Evolutionary conservation across 2,113 vertebrate species (phyloP).

Genomic region (Dicrurus megarhynchus): DNA sequence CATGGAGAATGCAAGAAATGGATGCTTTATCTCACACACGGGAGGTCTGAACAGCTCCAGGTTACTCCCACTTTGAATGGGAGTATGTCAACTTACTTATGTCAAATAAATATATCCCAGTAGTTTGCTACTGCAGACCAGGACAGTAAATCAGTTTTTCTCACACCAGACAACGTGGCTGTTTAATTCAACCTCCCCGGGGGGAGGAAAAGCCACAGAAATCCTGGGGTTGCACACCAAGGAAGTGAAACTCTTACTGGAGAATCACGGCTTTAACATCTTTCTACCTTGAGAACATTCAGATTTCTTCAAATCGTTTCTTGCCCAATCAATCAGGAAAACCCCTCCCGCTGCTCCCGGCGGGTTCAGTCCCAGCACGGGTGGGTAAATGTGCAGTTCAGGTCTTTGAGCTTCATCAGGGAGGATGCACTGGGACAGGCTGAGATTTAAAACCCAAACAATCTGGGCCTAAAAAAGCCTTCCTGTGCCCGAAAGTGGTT

Average conservation of each 20-base stretch:
- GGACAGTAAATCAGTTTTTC: too few relatives aligned
- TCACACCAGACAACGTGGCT: not conserved
- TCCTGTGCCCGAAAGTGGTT: not conserved
- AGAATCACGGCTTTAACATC: not conserved
- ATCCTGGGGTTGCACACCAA: not conserved
- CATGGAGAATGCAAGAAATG: rapidly evolving
- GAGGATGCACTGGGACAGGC: not conserved
- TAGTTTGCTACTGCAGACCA: not conserved
- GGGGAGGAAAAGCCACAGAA: not conserved
- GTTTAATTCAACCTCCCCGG: not conserved
- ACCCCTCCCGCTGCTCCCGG: rapidly evolving
- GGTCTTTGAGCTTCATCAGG: rapidly evolving
- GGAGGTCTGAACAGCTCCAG: not conserved
- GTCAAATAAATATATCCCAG: rapidly evolving
- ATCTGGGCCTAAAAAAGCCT: not conserved
- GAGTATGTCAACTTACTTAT: too few relatives aligned
- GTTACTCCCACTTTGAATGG: not conserved
- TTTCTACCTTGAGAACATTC: not conserved
- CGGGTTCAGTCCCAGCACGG: not conserved
- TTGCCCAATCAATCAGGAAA: not conserved
- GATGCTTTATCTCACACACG: rapidly evolving
- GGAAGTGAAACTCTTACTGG: not conserved
- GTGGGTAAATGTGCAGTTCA: not conserved
- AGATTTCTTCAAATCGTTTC: not conserved
- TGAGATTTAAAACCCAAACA: not conserved